A percentile compares a stretch with the other conserved stretches of the same genome.
Evolutionary conservation across 2,888 invertebrate genomes (phyloP).

Genomic region (Cheilosia impressa): DNA sequence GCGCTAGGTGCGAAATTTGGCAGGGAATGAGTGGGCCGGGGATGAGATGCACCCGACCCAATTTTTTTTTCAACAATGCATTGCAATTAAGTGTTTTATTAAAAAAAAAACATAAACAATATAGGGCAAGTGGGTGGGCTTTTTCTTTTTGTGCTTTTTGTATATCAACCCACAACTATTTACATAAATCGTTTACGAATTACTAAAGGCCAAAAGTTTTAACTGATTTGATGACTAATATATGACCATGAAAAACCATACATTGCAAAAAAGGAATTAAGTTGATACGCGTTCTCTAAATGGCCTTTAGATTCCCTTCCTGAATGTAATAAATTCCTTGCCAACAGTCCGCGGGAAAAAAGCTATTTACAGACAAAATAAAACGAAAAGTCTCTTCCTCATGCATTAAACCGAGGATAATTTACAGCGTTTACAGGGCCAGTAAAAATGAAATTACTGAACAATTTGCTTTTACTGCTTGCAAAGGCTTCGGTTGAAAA

Average conservation of each 20-base stretch:
- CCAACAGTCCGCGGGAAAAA: slow-evolving; percentile 14
- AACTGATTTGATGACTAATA: not conserved
- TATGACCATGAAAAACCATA: not conserved
- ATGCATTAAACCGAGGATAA: slow-evolving; percentile 49
- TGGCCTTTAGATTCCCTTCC: slow-evolving; percentile 18
- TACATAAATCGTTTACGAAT: too few relatives aligned
- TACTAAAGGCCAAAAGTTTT: not conserved
- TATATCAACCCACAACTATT: too few relatives aligned
- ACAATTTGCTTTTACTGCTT: slow-evolving; percentile 54
- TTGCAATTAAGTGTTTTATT: too few relatives aligned
- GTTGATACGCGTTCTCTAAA: slow-evolving; percentile 19
- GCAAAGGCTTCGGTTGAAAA: slow-evolving; percentile 13
- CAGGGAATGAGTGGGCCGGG: too few relatives aligned
- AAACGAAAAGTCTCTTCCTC: slow-evolving; percentile 21
- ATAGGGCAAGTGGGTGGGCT: too few relatives aligned
- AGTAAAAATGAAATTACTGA: slow-evolving; percentile 24
- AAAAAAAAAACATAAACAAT: too few relatives aligned
- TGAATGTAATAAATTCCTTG: slow-evolving; percentile 44
- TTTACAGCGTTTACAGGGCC: slow-evolving; percentile 49
- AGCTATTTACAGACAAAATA: slow-evolving; percentile 20
- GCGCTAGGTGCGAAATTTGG: too few relatives aligned
- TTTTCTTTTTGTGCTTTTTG: too few relatives aligned
- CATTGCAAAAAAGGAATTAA: slow-evolving; percentile 8
- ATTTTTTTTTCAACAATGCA: too few relatives aligned
- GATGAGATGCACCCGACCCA: too few relatives aligned